Evolutionary conservation across 2,113 vertebrate genomes (phyloP).

Genomic region (Xenopus borealis): DNA sequence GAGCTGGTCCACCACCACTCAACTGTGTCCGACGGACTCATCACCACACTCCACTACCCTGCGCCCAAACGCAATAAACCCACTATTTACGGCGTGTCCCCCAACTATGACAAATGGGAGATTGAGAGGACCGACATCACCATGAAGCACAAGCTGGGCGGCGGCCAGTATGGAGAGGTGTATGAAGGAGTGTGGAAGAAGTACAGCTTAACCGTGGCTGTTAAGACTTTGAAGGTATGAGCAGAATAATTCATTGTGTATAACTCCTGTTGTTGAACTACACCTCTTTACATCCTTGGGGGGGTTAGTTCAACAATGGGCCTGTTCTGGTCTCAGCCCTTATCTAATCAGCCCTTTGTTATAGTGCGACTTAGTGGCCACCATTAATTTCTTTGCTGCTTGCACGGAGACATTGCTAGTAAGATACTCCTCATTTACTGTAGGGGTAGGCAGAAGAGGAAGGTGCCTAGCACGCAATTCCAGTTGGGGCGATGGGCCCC

Average conservation of each 20-base stretch:
- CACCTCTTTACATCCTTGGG: no score
- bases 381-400: no score
- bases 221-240: slow-evolving; percentile 93
- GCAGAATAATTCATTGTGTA: no score
- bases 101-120: slow-evolving; percentile 98
- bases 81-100: slow-evolving; percentile 94
- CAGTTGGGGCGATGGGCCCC: no score
- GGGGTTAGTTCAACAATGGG: no score
- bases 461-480: no score
- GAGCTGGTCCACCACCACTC: slow-evolving; percentile 98
- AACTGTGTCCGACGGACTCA: slow-evolving; percentile 92
- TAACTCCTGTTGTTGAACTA: no score
- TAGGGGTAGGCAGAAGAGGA: no score
- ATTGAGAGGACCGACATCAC: slow-evolving; percentile 98
- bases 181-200: slow-evolving; percentile 98
- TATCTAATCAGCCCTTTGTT: background rate
- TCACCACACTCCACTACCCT: slow-evolving; percentile 95
- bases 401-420: no score
- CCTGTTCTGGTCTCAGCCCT: no score
- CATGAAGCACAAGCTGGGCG: slow-evolving; percentile 97
- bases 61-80: slow-evolving; percentile 98
- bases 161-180: slow-evolving; percentile 96
- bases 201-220: slow-evolving; percentile 93
- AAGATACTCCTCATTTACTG: no score
- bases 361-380: slow-evolving; percentile 16